Conservation (phyloP, 2,888 invertebrate genomes). For the Mesoligia furuncula region DNA sequence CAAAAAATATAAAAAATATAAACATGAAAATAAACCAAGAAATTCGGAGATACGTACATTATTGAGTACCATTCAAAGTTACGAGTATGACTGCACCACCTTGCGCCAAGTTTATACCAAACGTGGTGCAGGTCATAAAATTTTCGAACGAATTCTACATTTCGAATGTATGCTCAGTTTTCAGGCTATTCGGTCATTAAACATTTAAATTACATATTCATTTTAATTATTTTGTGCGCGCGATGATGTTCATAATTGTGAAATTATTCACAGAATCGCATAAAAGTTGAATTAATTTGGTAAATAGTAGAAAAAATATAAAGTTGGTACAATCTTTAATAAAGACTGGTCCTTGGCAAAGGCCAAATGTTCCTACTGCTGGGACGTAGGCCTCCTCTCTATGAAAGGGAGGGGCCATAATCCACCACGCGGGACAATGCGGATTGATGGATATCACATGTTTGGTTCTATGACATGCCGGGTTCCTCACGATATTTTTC, state of each 20-base stretch:
- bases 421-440: no score
- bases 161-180: background rate
- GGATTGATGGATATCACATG: no score
- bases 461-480: no score
- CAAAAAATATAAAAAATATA: background rate
- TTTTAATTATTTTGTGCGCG: slow-evolving; percentile 1
- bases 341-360: no score
- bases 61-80: slow-evolving; percentile 27
- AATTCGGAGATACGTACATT: slow-evolving; percentile 17
- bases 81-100: slow-evolving; percentile 30
- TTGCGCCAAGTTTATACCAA: slow-evolving; percentile 18
- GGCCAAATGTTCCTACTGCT: no score
- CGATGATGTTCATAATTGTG: background rate
- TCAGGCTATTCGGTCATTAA: background rate
- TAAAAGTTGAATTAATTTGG: background rate
- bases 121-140: slow-evolving; percentile 10
- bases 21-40: slow-evolving; percentile 1
- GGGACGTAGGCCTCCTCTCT: no score
- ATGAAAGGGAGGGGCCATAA: no score
- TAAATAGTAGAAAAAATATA: background rate
- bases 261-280: background rate
- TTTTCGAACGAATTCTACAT: slow-evolving; percentile 32
- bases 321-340: background rate
- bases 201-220: slow-evolving; percentile 1
- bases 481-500: no score